These are phyloP conservation scores for Nemotelus nigrinus DNA, from an alignment of 2,888 invertebrate species.

Conservation along the genomic window DNA sequence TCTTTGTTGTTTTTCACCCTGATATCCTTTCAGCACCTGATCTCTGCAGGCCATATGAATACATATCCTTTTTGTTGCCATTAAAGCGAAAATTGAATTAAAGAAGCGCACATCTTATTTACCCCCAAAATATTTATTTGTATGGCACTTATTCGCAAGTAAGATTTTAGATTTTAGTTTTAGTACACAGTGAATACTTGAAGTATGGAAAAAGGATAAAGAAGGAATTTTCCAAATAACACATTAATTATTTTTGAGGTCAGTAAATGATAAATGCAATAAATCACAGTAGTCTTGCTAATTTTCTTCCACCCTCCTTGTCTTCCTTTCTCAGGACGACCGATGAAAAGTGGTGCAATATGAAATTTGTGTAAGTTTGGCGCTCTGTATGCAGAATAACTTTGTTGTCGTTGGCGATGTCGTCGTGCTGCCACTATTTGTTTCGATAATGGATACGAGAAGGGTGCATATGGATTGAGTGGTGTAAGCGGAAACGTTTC, in stretches of 20 bases:
- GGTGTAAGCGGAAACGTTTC: too few species aligned
- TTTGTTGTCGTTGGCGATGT: not conserved
- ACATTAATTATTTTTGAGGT: conserved; percentile 27
- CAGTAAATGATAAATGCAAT: conserved; percentile 30
- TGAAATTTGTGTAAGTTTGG: conserved; percentile 15
- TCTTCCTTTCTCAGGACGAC: not conserved
- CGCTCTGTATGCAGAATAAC: not conserved
- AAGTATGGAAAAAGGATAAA: not conserved
- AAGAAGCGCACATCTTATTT: conserved; percentile 9
- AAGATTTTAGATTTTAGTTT: not conserved
- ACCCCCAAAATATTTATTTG: conserved; percentile 16
- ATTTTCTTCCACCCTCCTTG: conserved; percentile 24
- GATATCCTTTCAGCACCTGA: not conserved
- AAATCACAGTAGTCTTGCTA: conserved; percentile 36
- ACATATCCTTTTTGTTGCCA: not conserved
- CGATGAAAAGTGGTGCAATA: not conserved
- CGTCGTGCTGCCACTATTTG: not conserved
- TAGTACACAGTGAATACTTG: not conserved
- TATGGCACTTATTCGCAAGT: not conserved
- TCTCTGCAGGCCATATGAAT: not conserved
- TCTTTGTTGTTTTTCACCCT: not conserved
- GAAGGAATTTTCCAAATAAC: not conserved
- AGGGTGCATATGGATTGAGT: too few species aligned
- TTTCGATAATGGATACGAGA: not conserved
- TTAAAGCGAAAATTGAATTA: conserved; percentile 38